Evolutionary conservation across 2,797 vertebrate genomes (phyloP).

Genomic region (Phoebastria nigripes): DNA sequence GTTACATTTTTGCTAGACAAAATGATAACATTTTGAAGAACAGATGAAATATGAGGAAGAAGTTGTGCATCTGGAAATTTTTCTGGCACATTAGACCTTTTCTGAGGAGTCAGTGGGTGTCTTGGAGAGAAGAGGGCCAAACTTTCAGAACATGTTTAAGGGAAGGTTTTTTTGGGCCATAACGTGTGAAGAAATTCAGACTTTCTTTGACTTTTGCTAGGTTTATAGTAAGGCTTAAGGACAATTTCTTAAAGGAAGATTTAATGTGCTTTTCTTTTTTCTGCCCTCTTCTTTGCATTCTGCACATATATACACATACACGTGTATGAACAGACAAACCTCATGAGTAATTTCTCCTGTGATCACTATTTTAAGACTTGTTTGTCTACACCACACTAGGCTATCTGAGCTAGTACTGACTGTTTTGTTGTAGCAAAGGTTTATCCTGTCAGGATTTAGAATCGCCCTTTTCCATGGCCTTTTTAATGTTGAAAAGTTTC

Average conservation of each 20-base stretch:
- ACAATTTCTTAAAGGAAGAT: neutral
- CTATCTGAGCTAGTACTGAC: neutral
- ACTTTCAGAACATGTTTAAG: neutral
- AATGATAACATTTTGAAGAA: neutral
- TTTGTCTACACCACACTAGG: neutral
- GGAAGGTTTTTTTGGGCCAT: neutral
- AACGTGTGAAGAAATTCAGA: neutral
- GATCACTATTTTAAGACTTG: neutral
- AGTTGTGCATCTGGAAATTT: neutral
- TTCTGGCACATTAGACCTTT: neutral
- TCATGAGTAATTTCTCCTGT: neutral
- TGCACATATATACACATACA: neutral
- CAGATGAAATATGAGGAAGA: neutral
- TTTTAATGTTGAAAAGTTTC: neutral
- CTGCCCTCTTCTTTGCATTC: neutral
- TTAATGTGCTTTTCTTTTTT: neutral
- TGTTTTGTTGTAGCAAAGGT: neutral
- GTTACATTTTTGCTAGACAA: neutral
- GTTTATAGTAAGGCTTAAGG: neutral
- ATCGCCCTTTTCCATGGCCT: neutral
- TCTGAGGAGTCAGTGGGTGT: neutral
- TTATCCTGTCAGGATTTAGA: neutral
- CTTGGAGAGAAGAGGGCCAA: neutral
- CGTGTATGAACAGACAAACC: neutral
- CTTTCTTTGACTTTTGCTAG: neutral